Conservation (phyloP, 2,797 vertebrate genomes). For the Tokudaia muenninki region DNA sequence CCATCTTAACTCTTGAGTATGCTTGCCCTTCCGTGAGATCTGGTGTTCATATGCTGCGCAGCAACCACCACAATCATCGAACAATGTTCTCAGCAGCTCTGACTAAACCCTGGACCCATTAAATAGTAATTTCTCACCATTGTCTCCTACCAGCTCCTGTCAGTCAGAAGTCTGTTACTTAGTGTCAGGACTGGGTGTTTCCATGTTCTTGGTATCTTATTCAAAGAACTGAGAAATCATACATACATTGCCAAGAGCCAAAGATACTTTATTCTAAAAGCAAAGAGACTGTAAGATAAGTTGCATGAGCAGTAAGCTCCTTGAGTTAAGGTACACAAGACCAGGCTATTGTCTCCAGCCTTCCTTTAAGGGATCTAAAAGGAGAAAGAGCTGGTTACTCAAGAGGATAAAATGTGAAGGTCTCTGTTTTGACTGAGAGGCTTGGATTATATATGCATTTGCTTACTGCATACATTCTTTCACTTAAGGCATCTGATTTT, state of each 20-base stretch:
- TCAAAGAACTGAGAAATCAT: not conserved
- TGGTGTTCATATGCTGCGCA: not conserved
- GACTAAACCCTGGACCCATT: not conserved
- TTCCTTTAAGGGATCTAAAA: not conserved
- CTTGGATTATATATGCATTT: not conserved
- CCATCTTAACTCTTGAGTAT: conserved; percentile 19
- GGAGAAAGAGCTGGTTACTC: not conserved
- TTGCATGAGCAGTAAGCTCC: not conserved
- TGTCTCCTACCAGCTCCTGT: not conserved
- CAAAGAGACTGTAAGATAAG: not conserved
- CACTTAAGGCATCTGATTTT: not conserved
- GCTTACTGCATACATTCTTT: not conserved
- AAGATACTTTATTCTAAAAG: not conserved
- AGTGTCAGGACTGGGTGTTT: not conserved
- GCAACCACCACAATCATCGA: not conserved
- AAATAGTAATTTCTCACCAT: not conserved
- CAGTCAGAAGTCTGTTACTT: not conserved
- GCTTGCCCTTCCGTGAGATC: not conserved
- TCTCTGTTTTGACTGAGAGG: not conserved
- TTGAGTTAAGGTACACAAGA: not conserved
- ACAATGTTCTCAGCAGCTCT: not conserved
- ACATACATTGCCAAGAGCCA: not conserved
- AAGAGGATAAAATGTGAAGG: not conserved
- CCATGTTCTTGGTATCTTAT: not conserved
- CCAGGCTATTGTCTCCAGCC: not conserved